Conservation (phyloP, 2,113 vertebrate genomes). For the Sebastes fasciatus region DNA sequence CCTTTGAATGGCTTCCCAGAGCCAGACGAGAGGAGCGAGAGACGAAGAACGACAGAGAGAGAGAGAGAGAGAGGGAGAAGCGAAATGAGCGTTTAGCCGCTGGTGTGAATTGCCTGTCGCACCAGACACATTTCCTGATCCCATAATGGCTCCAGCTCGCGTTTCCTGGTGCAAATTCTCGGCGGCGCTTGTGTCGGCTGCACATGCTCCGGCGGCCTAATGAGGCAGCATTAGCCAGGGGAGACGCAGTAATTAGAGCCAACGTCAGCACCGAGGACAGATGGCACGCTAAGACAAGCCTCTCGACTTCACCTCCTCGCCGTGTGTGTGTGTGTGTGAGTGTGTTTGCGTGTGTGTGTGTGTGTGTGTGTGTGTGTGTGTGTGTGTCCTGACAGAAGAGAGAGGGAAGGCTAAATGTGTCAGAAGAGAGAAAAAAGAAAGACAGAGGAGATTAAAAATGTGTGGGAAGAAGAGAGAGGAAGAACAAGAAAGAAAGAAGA, state of each 20-base stretch:
- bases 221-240: conserved; percentile 88
- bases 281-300: conserved; percentile 88
- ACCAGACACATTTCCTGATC: conserved; percentile 88
- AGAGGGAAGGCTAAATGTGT: conserved; percentile 65
- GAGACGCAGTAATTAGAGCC: conserved; percentile 87
- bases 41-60: conserved; percentile 17
- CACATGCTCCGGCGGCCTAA: conserved; percentile 88
- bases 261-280: conserved; percentile 87
- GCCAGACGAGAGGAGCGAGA: conserved; percentile 38
- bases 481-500: conserved; percentile 13
- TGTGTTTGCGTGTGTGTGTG: conserved; percentile 60
- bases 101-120: conserved; percentile 90
- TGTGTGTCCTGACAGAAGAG: conserved; percentile 67
- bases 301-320: conserved; percentile 73
- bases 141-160: conserved; percentile 86
- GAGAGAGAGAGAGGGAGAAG: conserved; percentile 72
- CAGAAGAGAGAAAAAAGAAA: conserved; percentile 46
- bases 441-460: conserved; percentile 43
- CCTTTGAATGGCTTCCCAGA: conserved; percentile 8
- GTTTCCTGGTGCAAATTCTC: conserved; percentile 86
- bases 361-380: conserved; percentile 70
- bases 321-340: conserved; percentile 58
- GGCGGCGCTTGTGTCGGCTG: conserved; percentile 86
- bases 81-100: conserved; percentile 88
- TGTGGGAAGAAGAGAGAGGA: conserved; percentile 47